Conservation (phyloP, 2,888 invertebrate species). For the Drosophila prolongata region DNA sequence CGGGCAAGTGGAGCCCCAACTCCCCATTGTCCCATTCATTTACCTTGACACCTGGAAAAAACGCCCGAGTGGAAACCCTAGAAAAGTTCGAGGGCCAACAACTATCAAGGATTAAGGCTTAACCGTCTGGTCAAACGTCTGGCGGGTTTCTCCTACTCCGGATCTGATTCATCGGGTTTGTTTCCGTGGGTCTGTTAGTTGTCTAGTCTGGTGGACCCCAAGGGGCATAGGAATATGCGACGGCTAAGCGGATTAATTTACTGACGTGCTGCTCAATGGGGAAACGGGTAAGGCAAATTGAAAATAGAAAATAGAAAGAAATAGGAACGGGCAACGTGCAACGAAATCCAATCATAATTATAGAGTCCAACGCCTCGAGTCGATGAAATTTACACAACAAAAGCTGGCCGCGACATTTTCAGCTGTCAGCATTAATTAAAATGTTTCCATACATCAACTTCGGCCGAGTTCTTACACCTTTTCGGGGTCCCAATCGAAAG, state of each 20-base stretch:
- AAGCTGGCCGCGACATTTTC: slow-evolving; percentile 69
- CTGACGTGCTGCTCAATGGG: slow-evolving; percentile 67
- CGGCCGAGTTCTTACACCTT: slow-evolving; percentile 68
- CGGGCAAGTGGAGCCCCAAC: slow-evolving; percentile 37
- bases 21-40: slow-evolving; percentile 56
- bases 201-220: slow-evolving; percentile 63
- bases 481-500: slow-evolving; percentile 10
- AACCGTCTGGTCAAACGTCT: slow-evolving; percentile 72
- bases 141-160: slow-evolving; percentile 19
- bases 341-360: slow-evolving; percentile 73
- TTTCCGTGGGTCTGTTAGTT: slow-evolving; percentile 50
- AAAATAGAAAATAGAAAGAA: slow-evolving; percentile 20
- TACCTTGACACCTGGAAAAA: slow-evolving; percentile 59
- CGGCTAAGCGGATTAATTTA: slow-evolving; percentile 73
- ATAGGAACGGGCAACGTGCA: slow-evolving; percentile 45
- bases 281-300: slow-evolving; percentile 30
- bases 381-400: slow-evolving; percentile 70
- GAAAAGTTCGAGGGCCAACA: slow-evolving; percentile 49
- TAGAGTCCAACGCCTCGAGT: slow-evolving; percentile 48
- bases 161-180: slow-evolving; percentile 31
- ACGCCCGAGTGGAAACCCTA: slow-evolving; percentile 56
- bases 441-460: slow-evolving; percentile 69
- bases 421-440: slow-evolving; percentile 79
- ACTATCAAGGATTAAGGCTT: slow-evolving; percentile 74
- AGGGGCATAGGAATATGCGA: slow-evolving; percentile 63